Conservation (phyloP, 2,113 vertebrate species). For the Chamaea fasciata region DNA sequence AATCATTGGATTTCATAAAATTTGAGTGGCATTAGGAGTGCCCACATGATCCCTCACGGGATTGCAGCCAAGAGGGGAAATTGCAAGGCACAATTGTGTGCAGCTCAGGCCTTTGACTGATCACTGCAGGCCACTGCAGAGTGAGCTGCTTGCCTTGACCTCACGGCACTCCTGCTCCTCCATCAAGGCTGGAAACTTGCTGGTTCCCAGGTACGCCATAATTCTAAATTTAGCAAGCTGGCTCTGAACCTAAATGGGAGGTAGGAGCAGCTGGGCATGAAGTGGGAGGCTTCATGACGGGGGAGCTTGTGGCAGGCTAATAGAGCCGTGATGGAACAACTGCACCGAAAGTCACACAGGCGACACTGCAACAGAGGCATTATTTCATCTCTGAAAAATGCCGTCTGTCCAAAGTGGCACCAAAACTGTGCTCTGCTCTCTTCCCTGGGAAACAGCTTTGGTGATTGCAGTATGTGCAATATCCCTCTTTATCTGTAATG, state of each 20-base stretch:
- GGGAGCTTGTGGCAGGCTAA: neutral
- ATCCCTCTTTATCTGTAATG: neutral
- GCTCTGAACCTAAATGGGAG: neutral
- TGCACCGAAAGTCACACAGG: neutral
- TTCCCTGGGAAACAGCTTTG: neutral
- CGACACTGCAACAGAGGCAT: neutral
- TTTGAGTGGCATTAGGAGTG: neutral
- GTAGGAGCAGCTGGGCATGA: neutral
- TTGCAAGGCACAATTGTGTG: neutral
- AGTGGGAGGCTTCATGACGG: neutral
- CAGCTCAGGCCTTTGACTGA: neutral
- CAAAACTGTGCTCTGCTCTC: neutral
- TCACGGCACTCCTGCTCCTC: neutral
- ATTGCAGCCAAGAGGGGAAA: neutral
- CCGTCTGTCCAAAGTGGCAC: neutral
- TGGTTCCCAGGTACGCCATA: neutral
- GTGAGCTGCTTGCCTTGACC: neutral
- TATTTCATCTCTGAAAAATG: neutral
- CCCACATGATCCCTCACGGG: neutral
- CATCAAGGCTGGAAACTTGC: neutral
- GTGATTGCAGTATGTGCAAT: neutral
- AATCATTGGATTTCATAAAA: slow-evolving; percentile 9
- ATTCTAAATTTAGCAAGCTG: neutral
- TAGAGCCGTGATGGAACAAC: neutral
- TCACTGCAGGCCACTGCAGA: neutral